Conservation (phyloP, 1,140 invertebrate genomes). For the Brachionus sp. region DNA sequence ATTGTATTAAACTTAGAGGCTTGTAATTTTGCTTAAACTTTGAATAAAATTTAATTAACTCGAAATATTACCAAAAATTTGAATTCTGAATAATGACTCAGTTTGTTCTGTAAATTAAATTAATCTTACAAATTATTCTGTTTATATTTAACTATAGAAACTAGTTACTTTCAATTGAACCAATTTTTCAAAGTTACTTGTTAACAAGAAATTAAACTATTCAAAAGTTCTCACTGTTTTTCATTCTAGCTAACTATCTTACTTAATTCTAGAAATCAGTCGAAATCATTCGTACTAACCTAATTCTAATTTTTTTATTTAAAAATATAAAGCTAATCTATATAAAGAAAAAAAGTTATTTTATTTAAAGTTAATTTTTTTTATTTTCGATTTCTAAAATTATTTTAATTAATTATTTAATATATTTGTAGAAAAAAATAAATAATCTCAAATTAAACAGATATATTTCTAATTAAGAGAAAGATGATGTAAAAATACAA, state of each 20-base stretch:
- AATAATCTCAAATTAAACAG: too few species aligned
- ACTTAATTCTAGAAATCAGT: not conserved
- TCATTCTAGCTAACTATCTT: not conserved
- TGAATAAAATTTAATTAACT: conserved; percentile 29
- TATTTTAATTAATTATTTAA: too few species aligned
- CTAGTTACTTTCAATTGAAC: not conserved
- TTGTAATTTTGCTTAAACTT: not conserved
- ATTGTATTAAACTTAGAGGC: not conserved
- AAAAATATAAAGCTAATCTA: not conserved
- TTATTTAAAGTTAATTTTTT: not conserved
- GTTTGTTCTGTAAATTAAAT: not conserved
- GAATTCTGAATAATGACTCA: conserved; percentile 2
- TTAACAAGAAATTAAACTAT: not conserved
- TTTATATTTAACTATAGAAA: not conserved
- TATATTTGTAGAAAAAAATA: too few species aligned
- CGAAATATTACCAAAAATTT: conserved; percentile 7
- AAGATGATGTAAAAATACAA: too few species aligned
- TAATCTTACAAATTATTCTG: not conserved
- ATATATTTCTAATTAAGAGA: too few species aligned
- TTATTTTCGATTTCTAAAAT: too few species aligned
- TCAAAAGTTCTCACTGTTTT: not conserved
- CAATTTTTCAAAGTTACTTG: not conserved
- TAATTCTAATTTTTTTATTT: not conserved
- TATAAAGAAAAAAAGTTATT: not conserved
- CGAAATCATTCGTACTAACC: not conserved